Evolutionary conservation across 2,113 vertebrate genomes (phyloP).

Genomic region (Anoura caudifer): DNA sequence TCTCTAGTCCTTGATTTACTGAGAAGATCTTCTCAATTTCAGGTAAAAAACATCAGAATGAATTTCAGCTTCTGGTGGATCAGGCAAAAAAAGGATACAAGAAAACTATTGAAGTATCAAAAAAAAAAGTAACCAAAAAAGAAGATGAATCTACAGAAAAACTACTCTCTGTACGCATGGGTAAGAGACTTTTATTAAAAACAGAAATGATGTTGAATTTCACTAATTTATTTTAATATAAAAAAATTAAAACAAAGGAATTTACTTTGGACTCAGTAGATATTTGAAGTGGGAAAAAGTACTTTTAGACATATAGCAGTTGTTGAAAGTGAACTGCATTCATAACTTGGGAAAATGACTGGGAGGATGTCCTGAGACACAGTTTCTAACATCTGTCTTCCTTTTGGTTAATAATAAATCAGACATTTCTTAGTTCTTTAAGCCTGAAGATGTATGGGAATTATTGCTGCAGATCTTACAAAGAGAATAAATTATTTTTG

Average conservation of each 20-base stretch:
- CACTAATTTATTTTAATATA: neutral
- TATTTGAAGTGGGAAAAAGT: neutral
- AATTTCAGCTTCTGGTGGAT: constrained; percentile 89
- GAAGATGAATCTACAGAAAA: neutral
- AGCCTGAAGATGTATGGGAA: neutral
- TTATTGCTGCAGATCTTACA: neutral
- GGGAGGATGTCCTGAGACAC: neutral
- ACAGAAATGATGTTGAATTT: neutral
- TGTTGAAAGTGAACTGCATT: neutral
- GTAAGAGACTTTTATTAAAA: constrained; percentile 64
- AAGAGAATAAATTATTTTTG: neutral
- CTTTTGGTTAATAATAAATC: neutral
- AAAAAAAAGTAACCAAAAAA: neutral
- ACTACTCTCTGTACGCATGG: neutral
- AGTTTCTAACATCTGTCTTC: neutral
- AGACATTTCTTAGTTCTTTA: neutral
- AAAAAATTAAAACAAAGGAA: neutral
- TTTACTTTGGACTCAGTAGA: neutral
- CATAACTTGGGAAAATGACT: neutral
- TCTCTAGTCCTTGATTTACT: neutral
- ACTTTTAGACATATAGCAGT: neutral
- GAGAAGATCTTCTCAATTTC: constrained; percentile 61
- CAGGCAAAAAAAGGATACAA: constrained; percentile 86
- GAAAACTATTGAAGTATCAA: constrained; percentile 58
- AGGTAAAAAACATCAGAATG: constrained; percentile 90